Evolutionary conservation across 92 coral and sea anemone genomes (phyloP).

Genomic region (Isaurus tuberculatus): DNA sequence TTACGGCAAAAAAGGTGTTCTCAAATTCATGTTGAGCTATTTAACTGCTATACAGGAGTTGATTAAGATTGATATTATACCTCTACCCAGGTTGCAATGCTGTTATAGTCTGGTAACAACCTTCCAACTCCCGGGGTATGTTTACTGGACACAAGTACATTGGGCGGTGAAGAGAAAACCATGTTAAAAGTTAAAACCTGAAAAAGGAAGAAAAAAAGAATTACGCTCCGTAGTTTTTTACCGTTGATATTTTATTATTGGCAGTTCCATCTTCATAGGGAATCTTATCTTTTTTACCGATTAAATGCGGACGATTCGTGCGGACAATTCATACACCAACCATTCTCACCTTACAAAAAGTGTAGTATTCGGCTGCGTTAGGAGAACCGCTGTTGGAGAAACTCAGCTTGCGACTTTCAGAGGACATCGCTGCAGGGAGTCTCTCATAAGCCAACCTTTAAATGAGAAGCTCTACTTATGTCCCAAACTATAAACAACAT

Average conservation of each 20-base stretch:
- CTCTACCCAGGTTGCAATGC: conserved; percentile 86
- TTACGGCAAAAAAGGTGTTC: no score
- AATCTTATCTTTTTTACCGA: conserved; percentile 23
- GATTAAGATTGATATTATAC: no score
- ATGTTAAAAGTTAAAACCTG: conserved; percentile 27
- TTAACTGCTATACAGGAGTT: no score
- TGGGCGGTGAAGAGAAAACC: conserved; percentile 45
- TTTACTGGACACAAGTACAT: conserved; percentile 66
- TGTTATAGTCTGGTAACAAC: conserved; percentile 65
- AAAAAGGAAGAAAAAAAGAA: not conserved
- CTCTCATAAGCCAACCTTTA: conserved; percentile 65
- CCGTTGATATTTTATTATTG: not conserved
- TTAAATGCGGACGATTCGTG: no score
- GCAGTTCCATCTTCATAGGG: no score
- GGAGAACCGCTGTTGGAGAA: conserved; percentile 58
- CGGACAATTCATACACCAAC: no score
- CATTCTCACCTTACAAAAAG: conserved; percentile 62
- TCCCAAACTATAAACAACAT: no score
- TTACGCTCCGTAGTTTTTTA: not conserved
- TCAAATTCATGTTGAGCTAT: no score
- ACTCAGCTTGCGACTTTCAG: conserved; percentile 40
- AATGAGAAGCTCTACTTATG: no score
- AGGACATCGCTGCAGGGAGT: conserved; percentile 47
- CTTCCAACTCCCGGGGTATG: conserved; percentile 42
- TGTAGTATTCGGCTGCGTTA: conserved; percentile 53